Percentiles rank a stretch among this genome's conserved stretches.
Evolutionary conservation across 53 echinoderm and acorn worm species (phyloP).

Genomic region (Holothuria leucospilota): DNA sequence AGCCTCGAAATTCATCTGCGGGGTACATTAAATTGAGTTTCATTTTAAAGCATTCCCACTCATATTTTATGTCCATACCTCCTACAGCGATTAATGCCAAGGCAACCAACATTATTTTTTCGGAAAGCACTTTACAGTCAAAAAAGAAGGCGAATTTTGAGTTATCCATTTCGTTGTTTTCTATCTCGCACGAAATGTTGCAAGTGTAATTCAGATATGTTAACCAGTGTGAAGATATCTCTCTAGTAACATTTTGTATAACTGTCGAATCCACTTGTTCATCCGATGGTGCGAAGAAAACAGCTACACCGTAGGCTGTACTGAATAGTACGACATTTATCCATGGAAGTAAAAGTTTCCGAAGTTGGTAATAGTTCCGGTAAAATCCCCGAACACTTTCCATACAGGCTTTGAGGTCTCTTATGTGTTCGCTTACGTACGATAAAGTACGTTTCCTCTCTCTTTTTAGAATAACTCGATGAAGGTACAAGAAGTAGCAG

Average conservation of each 20-base stretch:
- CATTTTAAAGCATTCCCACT: constrained; percentile 38
- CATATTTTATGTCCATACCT: constrained; percentile 21
- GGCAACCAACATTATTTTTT: background rate
- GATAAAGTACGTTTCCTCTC: background rate
- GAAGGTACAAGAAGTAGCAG: constrained; percentile 14
- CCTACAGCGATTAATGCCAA: constrained; percentile 4
- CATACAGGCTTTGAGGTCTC: background rate
- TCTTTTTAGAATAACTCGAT: background rate
- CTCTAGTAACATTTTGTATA: too few relatives aligned
- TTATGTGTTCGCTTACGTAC: background rate
- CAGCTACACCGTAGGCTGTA: background rate
- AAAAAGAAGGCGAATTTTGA: background rate
- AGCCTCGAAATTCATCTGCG: background rate
- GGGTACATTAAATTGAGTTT: background rate
- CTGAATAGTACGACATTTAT: constrained; percentile 14
- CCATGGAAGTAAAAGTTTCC: constrained; percentile 24
- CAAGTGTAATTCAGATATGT: too few relatives aligned
- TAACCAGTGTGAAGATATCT: too few relatives aligned
- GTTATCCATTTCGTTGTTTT: too few relatives aligned
- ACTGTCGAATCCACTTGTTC: too few relatives aligned
- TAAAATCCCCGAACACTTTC: background rate
- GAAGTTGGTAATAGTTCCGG: constrained; percentile 8
- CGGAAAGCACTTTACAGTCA: background rate
- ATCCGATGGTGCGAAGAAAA: background rate
- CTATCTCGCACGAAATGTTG: too few relatives aligned